A percentile compares a stretch with the other conserved stretches of the same genome.
phyloP scores from a whole-genome alignment of 1,140 invertebrate species.

The Lordiphosa stackelbergi region DNA sequence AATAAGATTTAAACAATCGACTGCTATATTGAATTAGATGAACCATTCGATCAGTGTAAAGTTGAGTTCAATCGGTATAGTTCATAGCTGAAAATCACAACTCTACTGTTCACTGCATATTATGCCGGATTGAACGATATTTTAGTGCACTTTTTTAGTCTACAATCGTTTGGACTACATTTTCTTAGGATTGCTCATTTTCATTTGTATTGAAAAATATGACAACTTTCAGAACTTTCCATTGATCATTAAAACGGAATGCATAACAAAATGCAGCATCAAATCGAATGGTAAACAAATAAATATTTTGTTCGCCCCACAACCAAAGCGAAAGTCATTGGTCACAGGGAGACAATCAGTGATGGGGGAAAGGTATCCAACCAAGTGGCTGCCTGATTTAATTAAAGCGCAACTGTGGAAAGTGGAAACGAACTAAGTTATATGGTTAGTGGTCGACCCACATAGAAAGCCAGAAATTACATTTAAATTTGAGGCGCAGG shows the following conservation, averaged over 20 bases:
- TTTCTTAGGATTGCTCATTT: not conserved
- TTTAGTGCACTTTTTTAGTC: no score
- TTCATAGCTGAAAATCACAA: no score
- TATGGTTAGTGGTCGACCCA: conserved; percentile 40
- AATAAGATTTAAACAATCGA: no score
- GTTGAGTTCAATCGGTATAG: no score
- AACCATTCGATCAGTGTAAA: no score
- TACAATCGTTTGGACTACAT: no score
- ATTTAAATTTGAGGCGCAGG: conserved; percentile 12
- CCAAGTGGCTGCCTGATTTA: conserved; percentile 43
- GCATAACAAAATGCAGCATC: conserved; percentile 19
- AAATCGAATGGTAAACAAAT: conserved; percentile 24
- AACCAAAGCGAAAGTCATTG: conserved; percentile 51
- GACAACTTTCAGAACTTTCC: conserved; percentile 6
- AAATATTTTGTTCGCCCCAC: conserved; percentile 7
- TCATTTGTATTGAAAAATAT: not conserved
- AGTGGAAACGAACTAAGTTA: conserved; percentile 32
- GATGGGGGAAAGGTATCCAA: conserved; percentile 12
- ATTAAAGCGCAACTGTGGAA: conserved; percentile 45
- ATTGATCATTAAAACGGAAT: conserved; percentile 5
- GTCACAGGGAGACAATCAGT: conserved; percentile 25
- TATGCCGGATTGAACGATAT: no score
- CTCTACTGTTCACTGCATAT: no score
- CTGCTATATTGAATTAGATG: no score
- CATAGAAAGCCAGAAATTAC: conserved; percentile 30